Base-by-base conservation (phyloP, 2,797 vertebrate species). In the Lithobates sylvaticus region DNA sequence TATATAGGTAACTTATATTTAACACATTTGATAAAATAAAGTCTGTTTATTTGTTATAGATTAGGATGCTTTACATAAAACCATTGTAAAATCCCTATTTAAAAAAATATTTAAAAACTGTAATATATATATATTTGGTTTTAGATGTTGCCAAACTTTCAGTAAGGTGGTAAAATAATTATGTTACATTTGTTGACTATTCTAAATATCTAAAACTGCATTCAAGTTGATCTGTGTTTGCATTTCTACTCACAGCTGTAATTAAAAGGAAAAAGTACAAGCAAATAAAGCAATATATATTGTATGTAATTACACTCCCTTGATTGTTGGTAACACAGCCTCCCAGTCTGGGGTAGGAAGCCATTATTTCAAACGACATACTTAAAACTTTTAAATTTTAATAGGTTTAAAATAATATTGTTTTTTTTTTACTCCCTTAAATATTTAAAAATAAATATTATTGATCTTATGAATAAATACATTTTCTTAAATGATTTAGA, bases 401-500 rank as follows among this genome's bases (percentile, higher is more conserved):
- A 90, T 91, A 91, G 88, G 78, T 89, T 89, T 91, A 87, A 73
- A 92, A 89, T 89, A 93, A 93, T 92, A 90, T 87, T 88, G 88
- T 91, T 69, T 79, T 88, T 91, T 91, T 81, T 82, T 88, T 90
- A 89, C 61, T 65, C 23, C 61, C 89, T 91, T 88, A 91, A 91
- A 89, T 68, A 91, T 72, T 81, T 84, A 92, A 95, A 95, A 93
- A 93, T 93, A 93, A 94, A 94, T 94, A 93, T 90, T 94, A 93
- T 93, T 93, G 93, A 94, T 94, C 93, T 93, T 93, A 92, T 93
- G 93, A 94, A 93, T 95, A 95, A 94, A 94, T 94, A 92, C 90
- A 91, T 94, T 95, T 96, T 93, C 93, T 92, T 94, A 92, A 94
- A 94, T 94, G 93, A 94, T 94, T 95, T 94, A 95, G 94, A 95